A percentile compares a stretch with the other conserved stretches of the same genome.
phyloP scores from a whole-genome alignment of 2,797 vertebrate species.

The Protonibea diacanthus region DNA sequence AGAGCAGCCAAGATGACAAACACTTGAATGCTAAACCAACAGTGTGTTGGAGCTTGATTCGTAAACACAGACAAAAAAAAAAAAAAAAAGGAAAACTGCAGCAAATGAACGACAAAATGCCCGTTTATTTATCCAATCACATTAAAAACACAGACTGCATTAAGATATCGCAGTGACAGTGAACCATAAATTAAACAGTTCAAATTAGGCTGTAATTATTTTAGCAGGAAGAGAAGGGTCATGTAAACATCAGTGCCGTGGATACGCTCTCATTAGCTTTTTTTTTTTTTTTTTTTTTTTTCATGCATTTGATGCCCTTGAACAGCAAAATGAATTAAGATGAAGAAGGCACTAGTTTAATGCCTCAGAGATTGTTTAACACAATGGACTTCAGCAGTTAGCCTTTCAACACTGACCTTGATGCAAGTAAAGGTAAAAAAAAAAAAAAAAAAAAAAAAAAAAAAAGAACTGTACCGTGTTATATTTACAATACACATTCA shows the following conservation, averaged over 20 bases:
- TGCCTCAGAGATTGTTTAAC: conserved; percentile 47
- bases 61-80: conserved; percentile 26
- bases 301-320: conserved; percentile 56
- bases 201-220: conserved; percentile 64
- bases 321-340: conserved; percentile 44
- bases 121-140: conserved; percentile 66
- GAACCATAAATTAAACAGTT: conserved; percentile 64
- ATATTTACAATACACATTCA: conserved; percentile 53
- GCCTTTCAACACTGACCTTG: conserved; percentile 45
- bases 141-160: conserved; percentile 51
- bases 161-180: conserved; percentile 48
- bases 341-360: conserved; percentile 46
- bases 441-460: neutral
- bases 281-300: conserved; percentile 68
- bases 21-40: conserved; percentile 35
- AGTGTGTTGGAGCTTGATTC: conserved; percentile 22
- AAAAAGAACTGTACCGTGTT: conserved; percentile 29
- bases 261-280: conserved; percentile 51
- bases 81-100: conserved; percentile 13
- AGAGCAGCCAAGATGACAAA: conserved; percentile 55
- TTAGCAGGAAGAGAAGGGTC: conserved; percentile 42
- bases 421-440: conserved; percentile 24
- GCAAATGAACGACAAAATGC: conserved; percentile 38
- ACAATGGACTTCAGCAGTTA: conserved; percentile 37
- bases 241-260: conserved; percentile 64